phyloP scores from a whole-genome alignment of 2,113 vertebrate genomes.

The Nanger granti region DNA sequence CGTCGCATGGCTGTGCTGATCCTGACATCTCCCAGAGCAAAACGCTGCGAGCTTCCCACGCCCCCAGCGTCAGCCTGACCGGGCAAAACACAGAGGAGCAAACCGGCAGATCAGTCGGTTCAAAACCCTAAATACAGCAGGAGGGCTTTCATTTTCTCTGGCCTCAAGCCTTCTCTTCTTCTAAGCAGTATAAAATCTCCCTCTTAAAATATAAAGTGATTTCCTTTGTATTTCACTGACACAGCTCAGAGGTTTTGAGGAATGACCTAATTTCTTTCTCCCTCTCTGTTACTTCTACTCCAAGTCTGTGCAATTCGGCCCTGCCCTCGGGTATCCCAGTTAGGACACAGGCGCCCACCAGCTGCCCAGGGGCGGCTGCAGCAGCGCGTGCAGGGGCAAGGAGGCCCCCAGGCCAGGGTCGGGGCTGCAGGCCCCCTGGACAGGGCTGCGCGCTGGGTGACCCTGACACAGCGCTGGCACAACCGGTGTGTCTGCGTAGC shows the following conservation, averaged over 20 bases:
- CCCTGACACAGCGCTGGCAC: neutral
- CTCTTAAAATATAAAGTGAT: neutral
- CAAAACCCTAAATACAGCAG: neutral
- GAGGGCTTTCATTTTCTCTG: neutral
- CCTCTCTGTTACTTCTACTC: neutral
- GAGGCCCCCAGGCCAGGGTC: rapidly evolving
- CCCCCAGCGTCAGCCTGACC: neutral
- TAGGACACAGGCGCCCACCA: neutral
- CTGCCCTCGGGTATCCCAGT: too few species aligned
- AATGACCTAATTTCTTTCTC: neutral
- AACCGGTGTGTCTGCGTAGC: conserved; percentile 38
- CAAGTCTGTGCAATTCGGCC: neutral
- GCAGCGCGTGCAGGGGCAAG: neutral
- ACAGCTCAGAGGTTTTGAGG: neutral
- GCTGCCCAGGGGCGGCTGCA: too few species aligned
- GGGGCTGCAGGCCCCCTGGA: too few species aligned
- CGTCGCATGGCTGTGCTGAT: neutral
- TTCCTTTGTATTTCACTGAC: neutral
- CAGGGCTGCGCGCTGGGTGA: rapidly evolving
- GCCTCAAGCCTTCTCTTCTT: neutral
- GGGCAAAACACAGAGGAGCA: neutral
- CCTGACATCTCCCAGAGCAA: neutral
- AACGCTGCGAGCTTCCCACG: rapidly evolving
- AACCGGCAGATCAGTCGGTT: rapidly evolving
- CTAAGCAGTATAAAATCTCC: neutral